Evolutionary conservation across 2,797 vertebrate species (phyloP), one percentile per base, ranked within the genome.

Genomic region (Remorina albescens): DNA sequence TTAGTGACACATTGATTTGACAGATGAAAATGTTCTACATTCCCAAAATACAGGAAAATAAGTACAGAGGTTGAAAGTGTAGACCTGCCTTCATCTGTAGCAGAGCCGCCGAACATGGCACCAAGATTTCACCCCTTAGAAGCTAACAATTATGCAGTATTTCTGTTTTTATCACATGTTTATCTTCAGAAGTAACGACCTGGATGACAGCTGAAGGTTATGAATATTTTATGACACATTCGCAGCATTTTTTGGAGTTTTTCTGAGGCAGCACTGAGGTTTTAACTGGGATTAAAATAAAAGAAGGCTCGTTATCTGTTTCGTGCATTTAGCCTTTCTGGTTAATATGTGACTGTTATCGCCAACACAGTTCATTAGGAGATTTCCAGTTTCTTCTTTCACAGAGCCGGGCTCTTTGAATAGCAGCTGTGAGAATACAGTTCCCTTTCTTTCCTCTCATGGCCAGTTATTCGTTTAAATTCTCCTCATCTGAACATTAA

Each of bases 181-280:
- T 68, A 61, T 83, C 77, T 76, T 67, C 32, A 37, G 47, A 76
- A 3, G 58, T 37, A 51, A 81, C 67, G 59, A 34, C 30, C 25
- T 56, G 23, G 28, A 86, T 64, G 72, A 78, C 79, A 83, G 66
- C 67, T 71, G 23, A 75, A 80, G 63, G 73, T 74, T 80, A 79
- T 85, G 77, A 80, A 87, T 88, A 81, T 84, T 87, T 86, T 74
- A 88, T 84, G 66, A 61, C 76, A 74, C 72, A 78, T 85, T 86
- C 82, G 56, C 28, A n/a, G 74, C 60, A 39, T 87, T 91, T 84
- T 81, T 86, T 86, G 82, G 66, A 70, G 69, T 89, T 84, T 89
- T 84, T 88, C 83, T 67, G 66, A 62, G 37, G 70, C 60, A 69
- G 68, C 41, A n/a, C 53, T 44, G 57, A 68, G 76, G 79, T 78